Percentiles rank a stretch among this genome's conserved stretches.
These are phyloP conservation scores for Euphydryas editha DNA, from an alignment of 2,888 invertebrate species.

Conservation along the genomic window DNA sequence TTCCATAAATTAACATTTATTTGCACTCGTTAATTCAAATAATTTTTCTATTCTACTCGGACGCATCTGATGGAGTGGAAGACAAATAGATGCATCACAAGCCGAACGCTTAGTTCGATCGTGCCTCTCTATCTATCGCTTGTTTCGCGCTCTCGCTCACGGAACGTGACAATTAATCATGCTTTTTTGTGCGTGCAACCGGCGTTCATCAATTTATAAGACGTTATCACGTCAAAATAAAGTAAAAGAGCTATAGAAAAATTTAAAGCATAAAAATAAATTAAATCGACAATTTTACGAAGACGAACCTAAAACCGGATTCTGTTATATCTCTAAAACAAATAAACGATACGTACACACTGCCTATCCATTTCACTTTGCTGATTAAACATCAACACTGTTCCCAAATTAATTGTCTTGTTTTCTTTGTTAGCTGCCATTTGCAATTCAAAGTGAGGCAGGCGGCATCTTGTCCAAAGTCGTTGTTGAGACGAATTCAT, in stretches of 20 bases:
- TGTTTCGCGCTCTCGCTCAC: too few relatives aligned
- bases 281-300: neutral
- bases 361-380: slow-evolving; percentile 54
- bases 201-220: too few relatives aligned
- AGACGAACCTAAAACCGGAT: neutral
- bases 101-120: too few relatives aligned
- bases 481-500: slow-evolving; percentile 39
- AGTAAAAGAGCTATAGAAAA: neutral
- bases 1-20: too few relatives aligned
- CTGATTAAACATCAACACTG: slow-evolving; percentile 69
- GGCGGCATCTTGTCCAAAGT: slow-evolving; percentile 48
- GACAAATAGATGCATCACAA: too few relatives aligned
- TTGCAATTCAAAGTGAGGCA: slow-evolving; percentile 70
- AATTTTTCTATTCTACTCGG: too few relatives aligned
- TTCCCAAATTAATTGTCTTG: slow-evolving; percentile 75
- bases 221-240: too few relatives aligned
- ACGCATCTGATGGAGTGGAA: too few relatives aligned
- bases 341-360: slow-evolving; percentile 16
- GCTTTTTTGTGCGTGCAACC: too few relatives aligned
- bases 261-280: neutral
- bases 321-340: slow-evolving; percentile 7
- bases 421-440: slow-evolving; percentile 69
- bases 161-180: too few relatives aligned
- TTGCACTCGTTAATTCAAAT: too few relatives aligned
- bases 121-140: too few relatives aligned